Evolutionary conservation across 2,113 vertebrate species (phyloP).

Genomic region (Oncorhynchus clarkii): DNA sequence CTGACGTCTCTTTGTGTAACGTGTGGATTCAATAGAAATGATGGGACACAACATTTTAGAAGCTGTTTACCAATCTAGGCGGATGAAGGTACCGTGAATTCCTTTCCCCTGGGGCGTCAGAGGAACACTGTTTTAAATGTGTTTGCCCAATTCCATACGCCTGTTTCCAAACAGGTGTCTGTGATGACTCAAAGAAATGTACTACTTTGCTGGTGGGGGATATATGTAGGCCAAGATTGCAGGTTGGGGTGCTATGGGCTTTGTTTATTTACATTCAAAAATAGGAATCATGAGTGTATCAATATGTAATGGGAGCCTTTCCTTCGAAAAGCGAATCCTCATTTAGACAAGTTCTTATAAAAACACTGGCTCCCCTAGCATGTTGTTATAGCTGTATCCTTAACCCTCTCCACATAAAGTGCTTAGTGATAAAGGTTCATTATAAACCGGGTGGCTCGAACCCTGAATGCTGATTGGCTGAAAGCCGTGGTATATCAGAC

Average conservation of each 20-base stretch:
- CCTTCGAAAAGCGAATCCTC: slow-evolving; percentile 51
- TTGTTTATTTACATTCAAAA: slow-evolving; percentile 62
- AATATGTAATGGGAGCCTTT: slow-evolving; percentile 63
- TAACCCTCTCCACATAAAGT: slow-evolving; percentile 41
- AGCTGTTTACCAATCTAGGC: slow-evolving; percentile 26
- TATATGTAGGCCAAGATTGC: slow-evolving; percentile 44
- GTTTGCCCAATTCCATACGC: slow-evolving; percentile 61
- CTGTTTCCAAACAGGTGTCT: slow-evolving; percentile 74
- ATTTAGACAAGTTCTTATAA: slow-evolving; percentile 58
- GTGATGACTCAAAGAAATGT: slow-evolving; percentile 54
- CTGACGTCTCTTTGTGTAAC: background rate
- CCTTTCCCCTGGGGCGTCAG: slow-evolving; percentile 50
- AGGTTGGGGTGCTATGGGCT: slow-evolving; percentile 39
- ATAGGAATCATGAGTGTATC: slow-evolving; percentile 62
- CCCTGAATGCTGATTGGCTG: too few species aligned
- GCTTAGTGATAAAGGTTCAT: slow-evolving; percentile 63
- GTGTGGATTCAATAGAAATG: background rate
- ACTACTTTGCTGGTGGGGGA: slow-evolving; percentile 37
- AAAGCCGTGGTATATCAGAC: too few species aligned
- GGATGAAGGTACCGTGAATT: slow-evolving; percentile 11
- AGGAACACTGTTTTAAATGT: slow-evolving; percentile 55
- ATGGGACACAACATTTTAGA: background rate
- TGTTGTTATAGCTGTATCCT: slow-evolving; percentile 38
- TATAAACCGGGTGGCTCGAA: too few species aligned
- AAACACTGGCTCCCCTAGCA: slow-evolving; percentile 52